Base-by-base conservation (phyloP, 2,113 vertebrate species). In the Tetraodon nigroviridis region DNA sequence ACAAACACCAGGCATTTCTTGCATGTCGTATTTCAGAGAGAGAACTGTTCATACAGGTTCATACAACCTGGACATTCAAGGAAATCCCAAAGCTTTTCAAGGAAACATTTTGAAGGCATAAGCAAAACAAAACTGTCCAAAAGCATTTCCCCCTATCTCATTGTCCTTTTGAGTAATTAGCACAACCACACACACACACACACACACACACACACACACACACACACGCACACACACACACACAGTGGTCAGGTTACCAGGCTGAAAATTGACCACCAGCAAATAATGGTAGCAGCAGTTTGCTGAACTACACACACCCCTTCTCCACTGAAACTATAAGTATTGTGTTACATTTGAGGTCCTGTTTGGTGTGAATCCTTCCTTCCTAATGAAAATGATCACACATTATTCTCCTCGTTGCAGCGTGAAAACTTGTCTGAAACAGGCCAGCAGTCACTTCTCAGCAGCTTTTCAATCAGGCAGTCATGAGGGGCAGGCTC, bases 141-240 rank as follows among this genome's bases (percentile, higher is more conserved):
- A 17, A 67, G 32, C 44, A 32, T 68, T 27, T 49, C 8, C 27
- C 64, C 51, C 21, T 55, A 40, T 53, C 46, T 52, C 44, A 59
- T 55, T 18, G 41, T 58, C 48, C 17, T 32, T 44, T 48, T 72
- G 68, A 79, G 71, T 64, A 75, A 75, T 63, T 64, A 75, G 55
- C 51, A 4, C 52, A 47, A 44, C 45, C 51, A 46, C 47, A 51
- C 46, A 27, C 55, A 51, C 61, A 19, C 50, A 40, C 52, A 61
- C 63, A 41, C 44, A 58, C 55, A 24, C 50, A 55, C 52, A 55
- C 52, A 55, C 51, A 46, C 42, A 46, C 22, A 51, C 55, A 51
- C 55, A 56, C 49, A 37, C 44, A 51, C 18, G 29, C 37, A 18
- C 46, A 20, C 55, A 51, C 55, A 56, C 49, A 37, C 44, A 51